These are phyloP conservation scores for Microplitis demolitor DNA, from an alignment of 1,140 invertebrate genomes.

Conservation along the genomic window DNA sequence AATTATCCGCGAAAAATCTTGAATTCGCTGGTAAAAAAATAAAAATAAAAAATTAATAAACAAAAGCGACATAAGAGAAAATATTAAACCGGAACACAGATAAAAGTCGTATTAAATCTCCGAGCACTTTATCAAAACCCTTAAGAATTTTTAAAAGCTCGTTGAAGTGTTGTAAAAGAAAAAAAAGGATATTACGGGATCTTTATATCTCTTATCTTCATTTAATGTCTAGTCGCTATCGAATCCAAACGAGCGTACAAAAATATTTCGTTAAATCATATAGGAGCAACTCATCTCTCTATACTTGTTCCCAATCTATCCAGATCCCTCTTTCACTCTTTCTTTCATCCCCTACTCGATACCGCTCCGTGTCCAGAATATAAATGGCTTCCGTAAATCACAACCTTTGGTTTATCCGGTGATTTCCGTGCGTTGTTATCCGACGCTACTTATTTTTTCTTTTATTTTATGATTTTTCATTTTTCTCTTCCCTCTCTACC, in stretches of 20 bases:
- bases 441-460: conserved; percentile 16
- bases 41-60: no score
- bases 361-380: conserved; percentile 26
- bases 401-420: conserved; percentile 27
- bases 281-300: background rate
- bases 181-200: no score
- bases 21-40: no score
- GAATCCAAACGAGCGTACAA: conserved; percentile 17
- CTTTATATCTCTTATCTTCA: conserved; percentile 1
- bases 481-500: background rate
- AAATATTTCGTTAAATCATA: conserved; percentile 16
- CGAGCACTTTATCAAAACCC: no score
- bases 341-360: background rate
- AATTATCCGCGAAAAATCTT: no score
- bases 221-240: background rate
- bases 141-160: no score
- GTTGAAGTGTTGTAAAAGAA: no score
- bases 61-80: no score
- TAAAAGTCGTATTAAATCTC: no score
- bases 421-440: conserved; percentile 30
- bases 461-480: background rate
- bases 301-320: background rate
- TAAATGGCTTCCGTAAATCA: conserved; percentile 30
- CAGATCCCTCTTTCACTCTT: background rate
- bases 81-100: no score